Evolutionary conservation across 2,888 invertebrate species (phyloP), one percentile per base, ranked within the genome.

Genomic region (Hydrotaea cyrtoneurina): DNA sequence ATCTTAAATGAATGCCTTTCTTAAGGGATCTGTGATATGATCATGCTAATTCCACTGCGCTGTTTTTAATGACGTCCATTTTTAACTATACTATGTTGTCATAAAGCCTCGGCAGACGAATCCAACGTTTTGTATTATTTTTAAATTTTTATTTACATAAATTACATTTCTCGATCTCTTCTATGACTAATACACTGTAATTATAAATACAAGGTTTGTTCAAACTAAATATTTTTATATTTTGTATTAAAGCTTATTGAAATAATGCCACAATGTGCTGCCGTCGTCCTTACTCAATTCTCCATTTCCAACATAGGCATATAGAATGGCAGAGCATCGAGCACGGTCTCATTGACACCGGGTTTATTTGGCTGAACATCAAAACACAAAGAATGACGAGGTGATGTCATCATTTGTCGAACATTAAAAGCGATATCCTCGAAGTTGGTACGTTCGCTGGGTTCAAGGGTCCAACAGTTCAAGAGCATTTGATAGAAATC

Each of bases 381-480:
- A 79, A 90, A 93, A 71, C 90, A 90, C 15, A 92, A 86, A 19
- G 91, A 90, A 87, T 93, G 92, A 2, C 89, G 87, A 0, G 92
- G 90, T 78, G 92, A 92, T 15, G 91, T 91, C 88, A 93, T 89
- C 78, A 92, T 84, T 85, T 92, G 92, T 69, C 92, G 89, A 13
- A 92, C 89, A 82, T 89, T 91, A 88, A 93, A 93, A 4, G 93
- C 91, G 19, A 96, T 93, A 83, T 95, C 94, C 3, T 94, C 93
- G 89, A 96, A 96, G 11, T 94, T 93, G 0, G 96, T 97, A 87
- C 97, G 93, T 89, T 97, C 97, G 82, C 96, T 96, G 13, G 95
- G 94, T 91, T 97, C 96, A 17, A 95, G 92, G 90, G 96, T 96
- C 97, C 97, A 97, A 89, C 97, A 97, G 89, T 96, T 96, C 62